phyloP scores from a whole-genome alignment of 2,113 vertebrate genomes.

The Limnothrissa miodon region DNA sequence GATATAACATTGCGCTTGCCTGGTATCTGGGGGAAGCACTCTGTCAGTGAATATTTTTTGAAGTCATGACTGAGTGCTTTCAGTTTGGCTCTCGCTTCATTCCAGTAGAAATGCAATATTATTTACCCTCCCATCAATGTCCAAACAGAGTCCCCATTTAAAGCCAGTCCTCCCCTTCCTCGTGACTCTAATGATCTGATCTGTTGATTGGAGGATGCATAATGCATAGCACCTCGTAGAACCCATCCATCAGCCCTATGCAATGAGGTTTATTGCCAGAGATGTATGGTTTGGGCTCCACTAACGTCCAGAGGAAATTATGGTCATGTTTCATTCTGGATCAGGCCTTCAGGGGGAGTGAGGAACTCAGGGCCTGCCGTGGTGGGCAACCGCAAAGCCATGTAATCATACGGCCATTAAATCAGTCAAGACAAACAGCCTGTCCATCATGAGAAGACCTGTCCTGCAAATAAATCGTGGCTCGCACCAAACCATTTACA shows the following conservation, averaged over 20 bases:
- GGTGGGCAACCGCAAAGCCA: not conserved
- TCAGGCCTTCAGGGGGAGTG: not conserved
- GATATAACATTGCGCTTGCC: not conserved
- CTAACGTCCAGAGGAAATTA: constrained; percentile 13
- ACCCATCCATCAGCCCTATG: not conserved
- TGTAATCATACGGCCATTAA: not conserved
- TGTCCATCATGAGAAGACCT: not conserved
- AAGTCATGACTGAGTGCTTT: not conserved
- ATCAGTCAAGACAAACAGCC: not conserved
- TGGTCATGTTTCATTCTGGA: constrained; percentile 13
- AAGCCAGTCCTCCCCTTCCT: not conserved
- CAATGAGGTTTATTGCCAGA: not conserved
- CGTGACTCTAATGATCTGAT: constrained; percentile 3
- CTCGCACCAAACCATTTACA: not conserved
- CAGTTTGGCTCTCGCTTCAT: not conserved
- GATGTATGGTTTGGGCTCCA: not conserved
- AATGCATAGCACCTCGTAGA: not conserved
- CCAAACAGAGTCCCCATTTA: not conserved
- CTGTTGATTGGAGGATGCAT: not conserved
- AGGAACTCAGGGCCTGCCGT: not conserved
- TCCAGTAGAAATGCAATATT: not conserved
- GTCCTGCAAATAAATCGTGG: not conserved
- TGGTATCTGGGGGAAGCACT: not conserved
- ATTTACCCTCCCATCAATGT: not conserved
- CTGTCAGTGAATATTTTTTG: not conserved